Percentiles rank a stretch among this genome's conserved stretches.
These are phyloP conservation scores for Prosapia bicincta DNA, from an alignment of 2,888 invertebrate genomes.

Conservation along the genomic window DNA sequence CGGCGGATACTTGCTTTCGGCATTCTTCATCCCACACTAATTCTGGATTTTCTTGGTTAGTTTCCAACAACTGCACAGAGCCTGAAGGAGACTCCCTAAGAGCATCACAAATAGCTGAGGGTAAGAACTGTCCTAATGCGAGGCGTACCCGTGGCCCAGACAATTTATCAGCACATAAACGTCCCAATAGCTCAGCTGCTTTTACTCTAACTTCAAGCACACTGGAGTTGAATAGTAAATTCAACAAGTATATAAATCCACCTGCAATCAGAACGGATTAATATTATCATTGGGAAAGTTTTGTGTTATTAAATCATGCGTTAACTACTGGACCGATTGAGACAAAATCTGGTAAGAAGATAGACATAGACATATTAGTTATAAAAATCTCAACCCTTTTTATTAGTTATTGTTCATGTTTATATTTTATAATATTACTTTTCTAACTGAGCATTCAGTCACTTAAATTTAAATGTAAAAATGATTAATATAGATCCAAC, in stretches of 20 bases:
- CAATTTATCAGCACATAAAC: conserved; percentile 92
- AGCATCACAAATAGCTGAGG: conserved; percentile 91
- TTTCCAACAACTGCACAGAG: conserved; percentile 87
- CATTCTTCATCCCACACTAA: conserved; percentile 95
- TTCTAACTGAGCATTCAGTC: too few relatives aligned
- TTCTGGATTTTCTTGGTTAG: conserved; percentile 96
- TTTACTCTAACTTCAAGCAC: conserved; percentile 74
- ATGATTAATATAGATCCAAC: too few relatives aligned
- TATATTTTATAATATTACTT: too few relatives aligned
- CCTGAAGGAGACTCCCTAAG: conserved; percentile 85
- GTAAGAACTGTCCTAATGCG: conserved; percentile 84
- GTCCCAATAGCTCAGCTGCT: conserved; percentile 87
- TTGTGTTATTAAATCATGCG: too few relatives aligned
- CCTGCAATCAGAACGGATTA: conserved; percentile 51
- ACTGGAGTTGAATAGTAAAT: conserved; percentile 89
- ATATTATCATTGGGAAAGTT: too few relatives aligned
- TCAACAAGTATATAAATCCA: conserved; percentile 88
- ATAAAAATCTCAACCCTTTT: too few relatives aligned
- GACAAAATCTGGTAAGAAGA: too few relatives aligned
- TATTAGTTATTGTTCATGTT: too few relatives aligned
- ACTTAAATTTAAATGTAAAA: too few relatives aligned
- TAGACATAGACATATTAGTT: too few relatives aligned
- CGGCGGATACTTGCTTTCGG: conserved; percentile 66
- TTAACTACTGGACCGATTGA: too few relatives aligned
- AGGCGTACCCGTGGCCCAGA: conserved; percentile 93